Evolutionary conservation across 2,888 invertebrate genomes (phyloP).

Genomic region (Caradrina kadenii): DNA sequence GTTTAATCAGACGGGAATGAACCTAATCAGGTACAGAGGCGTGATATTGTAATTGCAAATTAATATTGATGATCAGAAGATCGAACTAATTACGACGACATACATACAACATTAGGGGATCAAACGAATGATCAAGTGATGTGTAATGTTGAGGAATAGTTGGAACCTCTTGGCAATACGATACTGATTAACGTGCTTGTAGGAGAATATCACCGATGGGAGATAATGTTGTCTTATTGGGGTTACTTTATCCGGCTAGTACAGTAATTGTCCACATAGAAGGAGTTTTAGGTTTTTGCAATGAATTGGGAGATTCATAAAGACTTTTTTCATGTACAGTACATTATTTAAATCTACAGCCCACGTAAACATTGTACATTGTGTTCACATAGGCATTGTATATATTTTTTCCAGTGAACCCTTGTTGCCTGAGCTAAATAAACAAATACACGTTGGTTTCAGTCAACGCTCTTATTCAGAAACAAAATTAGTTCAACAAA

Average conservation of each 20-base stretch:
- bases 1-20: slow-evolving; percentile 65
- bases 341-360: too few species aligned
- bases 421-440: not conserved
- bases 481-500: slow-evolving; percentile 23
- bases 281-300: not conserved
- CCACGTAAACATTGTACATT: too few species aligned
- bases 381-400: too few species aligned
- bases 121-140: slow-evolving; percentile 56
- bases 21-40: slow-evolving; percentile 63
- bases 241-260: not conserved
- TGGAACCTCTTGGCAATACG: slow-evolving; percentile 27
- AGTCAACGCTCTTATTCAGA: slow-evolving; percentile 19
- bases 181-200: slow-evolving; percentile 8
- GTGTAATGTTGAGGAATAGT: slow-evolving; percentile 37
- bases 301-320: not conserved
- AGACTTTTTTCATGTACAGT: too few species aligned
- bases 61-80: slow-evolving; percentile 79
- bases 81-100: slow-evolving; percentile 71
- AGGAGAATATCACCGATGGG: not conserved
- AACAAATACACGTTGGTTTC: not conserved
- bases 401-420: too few species aligned
- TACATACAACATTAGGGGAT: slow-evolving; percentile 76
- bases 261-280: not conserved
- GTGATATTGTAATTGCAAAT: slow-evolving; percentile 78
- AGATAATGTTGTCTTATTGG: slow-evolving; percentile 4